phyloP scores from a whole-genome alignment of 1,140 invertebrate genomes.

The Cepaea nemoralis region DNA sequence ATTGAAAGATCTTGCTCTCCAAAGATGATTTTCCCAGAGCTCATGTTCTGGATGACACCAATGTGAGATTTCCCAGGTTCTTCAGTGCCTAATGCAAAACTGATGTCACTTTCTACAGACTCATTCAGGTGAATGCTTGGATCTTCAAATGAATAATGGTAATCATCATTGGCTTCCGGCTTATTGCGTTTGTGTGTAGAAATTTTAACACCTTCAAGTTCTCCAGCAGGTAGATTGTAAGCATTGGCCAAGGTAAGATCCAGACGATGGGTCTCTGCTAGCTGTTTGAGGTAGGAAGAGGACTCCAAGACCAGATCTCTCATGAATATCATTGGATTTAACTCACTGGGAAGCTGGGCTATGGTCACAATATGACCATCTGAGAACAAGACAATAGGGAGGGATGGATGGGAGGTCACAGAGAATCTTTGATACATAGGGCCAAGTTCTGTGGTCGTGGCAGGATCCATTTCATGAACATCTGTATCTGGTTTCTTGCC shows the following conservation, averaged over 20 bases:
- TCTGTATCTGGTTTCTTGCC: conserved; percentile 41
- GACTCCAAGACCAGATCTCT: conserved; percentile 61
- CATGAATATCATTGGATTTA: conserved; percentile 60
- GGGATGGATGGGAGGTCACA: conserved; percentile 64
- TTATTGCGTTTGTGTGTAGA: not conserved
- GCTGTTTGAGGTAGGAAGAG: conserved; percentile 55
- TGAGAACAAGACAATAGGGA: conserved; percentile 69
- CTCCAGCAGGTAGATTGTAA: conserved; percentile 51
- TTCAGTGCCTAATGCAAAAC: conserved; percentile 46
- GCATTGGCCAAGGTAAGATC: conserved; percentile 60
- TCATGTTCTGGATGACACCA: conserved; percentile 50
- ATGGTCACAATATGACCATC: conserved; percentile 71
- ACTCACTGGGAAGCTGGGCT: conserved; percentile 56
- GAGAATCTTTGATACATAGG: conserved; percentile 66
- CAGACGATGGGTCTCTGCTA: conserved; percentile 47
- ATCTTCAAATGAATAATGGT: conserved; percentile 59
- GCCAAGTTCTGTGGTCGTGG: conserved; percentile 40
- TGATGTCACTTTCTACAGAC: conserved; percentile 62
- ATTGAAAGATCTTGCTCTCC: conserved; percentile 55
- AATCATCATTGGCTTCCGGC: conserved; percentile 38
- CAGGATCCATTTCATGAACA: conserved; percentile 25
- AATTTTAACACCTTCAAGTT: conserved; percentile 26
- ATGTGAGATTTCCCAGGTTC: conserved; percentile 36
- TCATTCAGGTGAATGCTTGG: conserved; percentile 53
- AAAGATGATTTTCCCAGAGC: conserved; percentile 67